Evolutionary conservation across 1,140 invertebrate species (phyloP), one percentile per base, ranked within the genome.

Genomic region (Lamellibrachia luymesi): DNA sequence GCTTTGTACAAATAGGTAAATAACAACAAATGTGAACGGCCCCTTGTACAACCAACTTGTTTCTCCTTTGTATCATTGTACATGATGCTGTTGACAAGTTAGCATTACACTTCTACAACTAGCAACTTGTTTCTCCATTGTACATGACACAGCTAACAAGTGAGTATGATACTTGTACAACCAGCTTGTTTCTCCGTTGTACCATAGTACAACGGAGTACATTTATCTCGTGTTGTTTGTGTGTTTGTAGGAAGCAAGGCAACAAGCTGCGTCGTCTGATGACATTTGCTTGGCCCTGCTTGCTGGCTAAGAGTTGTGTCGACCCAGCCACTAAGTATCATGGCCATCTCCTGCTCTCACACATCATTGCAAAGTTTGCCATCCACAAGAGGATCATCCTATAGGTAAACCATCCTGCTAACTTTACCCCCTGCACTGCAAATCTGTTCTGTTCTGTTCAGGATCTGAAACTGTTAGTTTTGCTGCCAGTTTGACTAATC

Each of bases 201-300:
- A 38, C 38, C 38, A 38, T 38, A 38, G 38, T 38, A 38, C 38
- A 38, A 38, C 1, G 1, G 38, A 38, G 38, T 38, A 38, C 38
- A 38, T 38, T 89, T 10, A 80, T 80, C 91, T 52, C 13, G 2
- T 10, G 38, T 90, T 93, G 38, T 56, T 93, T 93, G 13, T 49
- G 27, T 93, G n/a, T 93, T 94, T 94, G 49, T 94, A 96, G 96
- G 94, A 96, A 96, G 94, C 99, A 99, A 96, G 98, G 98, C 5
- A 98, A 98, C 95, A 99, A 99, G 95, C 96, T 99, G 7, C 97
- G 98, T 17, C 97, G 98, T 7, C 96, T 99, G 27, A 99, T 99
- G 99, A 99, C 98, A 0, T 99, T 99, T 97, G 99, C 99, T 2
- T 99, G 99, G 99, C 99, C 99, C 0, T 99, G 98, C 96, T 96